A percentile compares a stretch with the other conserved stretches of the same genome.
Evolutionary conservation across 2,113 vertebrate species (phyloP).

Genomic region (Actinemys pallida): DNA sequence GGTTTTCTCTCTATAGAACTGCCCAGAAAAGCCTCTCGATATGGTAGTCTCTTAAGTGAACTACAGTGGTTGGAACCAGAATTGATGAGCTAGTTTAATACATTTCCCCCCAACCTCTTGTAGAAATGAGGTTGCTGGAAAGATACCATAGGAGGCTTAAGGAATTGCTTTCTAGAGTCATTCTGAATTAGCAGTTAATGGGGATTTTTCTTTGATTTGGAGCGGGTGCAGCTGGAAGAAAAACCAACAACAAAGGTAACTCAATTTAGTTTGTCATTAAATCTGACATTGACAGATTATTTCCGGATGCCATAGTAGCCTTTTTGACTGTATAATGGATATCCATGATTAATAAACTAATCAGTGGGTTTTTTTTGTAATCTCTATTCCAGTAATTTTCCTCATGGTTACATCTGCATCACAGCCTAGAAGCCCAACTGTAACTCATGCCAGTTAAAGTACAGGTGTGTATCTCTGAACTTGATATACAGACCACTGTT

Average conservation of each 20-base stretch:
- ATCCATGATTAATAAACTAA: conserved; percentile 37
- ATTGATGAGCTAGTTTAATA: not conserved
- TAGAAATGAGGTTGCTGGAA: conserved; percentile 27
- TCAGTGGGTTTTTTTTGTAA: conserved; percentile 6
- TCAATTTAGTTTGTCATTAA: conserved; percentile 50
- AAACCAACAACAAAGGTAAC: conserved; percentile 41
- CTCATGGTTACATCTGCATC: not conserved
- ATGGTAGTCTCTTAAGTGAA: not conserved
- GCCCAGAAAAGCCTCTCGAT: not conserved
- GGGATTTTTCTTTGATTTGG: not conserved
- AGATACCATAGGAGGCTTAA: not conserved
- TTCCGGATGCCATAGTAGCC: conserved; percentile 35
- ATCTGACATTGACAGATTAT: conserved; percentile 20
- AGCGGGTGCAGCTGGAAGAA: conserved; percentile 17
- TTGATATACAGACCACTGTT: conserved; percentile 26
- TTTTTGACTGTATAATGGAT: not conserved
- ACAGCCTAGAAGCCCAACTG: not conserved
- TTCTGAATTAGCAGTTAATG: not conserved
- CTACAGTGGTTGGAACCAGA: not conserved
- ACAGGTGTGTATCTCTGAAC: not conserved
- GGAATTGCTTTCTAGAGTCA: conserved; percentile 15
- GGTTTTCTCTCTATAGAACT: not conserved
- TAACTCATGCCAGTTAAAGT: conserved; percentile 9
- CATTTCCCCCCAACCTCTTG: not conserved
- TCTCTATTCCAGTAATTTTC: conserved; percentile 22